Evolutionary conservation across 2,888 invertebrate species (phyloP), one percentile per base, ranked within the genome.

Genomic region (Ectemnius lituratus): DNA sequence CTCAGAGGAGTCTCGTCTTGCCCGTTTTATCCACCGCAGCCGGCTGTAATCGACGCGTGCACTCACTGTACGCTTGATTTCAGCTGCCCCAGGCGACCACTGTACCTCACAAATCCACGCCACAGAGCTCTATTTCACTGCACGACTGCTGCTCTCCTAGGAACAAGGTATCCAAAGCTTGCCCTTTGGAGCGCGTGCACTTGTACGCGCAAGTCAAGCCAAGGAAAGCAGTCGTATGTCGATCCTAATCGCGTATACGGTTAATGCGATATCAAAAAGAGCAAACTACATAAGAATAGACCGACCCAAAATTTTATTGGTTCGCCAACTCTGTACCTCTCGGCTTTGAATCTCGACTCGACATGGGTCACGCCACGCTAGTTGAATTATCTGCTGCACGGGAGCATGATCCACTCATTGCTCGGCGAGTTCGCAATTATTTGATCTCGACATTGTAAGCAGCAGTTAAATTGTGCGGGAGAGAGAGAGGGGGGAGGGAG

Each of bases 11-110:
- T 46, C 46, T 47, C 47, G 58, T 27, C 37, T 11, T 8, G 8
- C 11, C 37, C 37, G 37, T 11, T 37, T 6, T 37, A 37, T 16
- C 37, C 16, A 49, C 67, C 46, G 46, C 65, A 65, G 18, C 57
- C 23, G 0, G 16, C 52, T 46, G 46, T 59, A 64, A 63, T 57
- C 45, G 67, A 52, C 61, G 18, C 52, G 11, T n/a, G n/a, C 45
- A 16, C 52, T 14, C 52, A 45, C 59, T 60, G 62, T 63, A 20
- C 60, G 46, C 47, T 16, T 65, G 58, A 66, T 69, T 37, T 66
- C 75, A 56, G 60, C 62, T 69, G 68, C 49, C 16, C 52, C 52
- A 14, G 52, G 16, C 52, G 52, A 52, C 52, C 52, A 37, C 8
- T 37, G 6, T 37, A 37, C 37, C 37, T 37, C 37, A 37, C 37